A percentile compares a stretch with the other conserved stretches of the same genome.
phyloP scores from a whole-genome alignment of 2,888 invertebrate species.

The Pollenia griseotomentosa region DNA sequence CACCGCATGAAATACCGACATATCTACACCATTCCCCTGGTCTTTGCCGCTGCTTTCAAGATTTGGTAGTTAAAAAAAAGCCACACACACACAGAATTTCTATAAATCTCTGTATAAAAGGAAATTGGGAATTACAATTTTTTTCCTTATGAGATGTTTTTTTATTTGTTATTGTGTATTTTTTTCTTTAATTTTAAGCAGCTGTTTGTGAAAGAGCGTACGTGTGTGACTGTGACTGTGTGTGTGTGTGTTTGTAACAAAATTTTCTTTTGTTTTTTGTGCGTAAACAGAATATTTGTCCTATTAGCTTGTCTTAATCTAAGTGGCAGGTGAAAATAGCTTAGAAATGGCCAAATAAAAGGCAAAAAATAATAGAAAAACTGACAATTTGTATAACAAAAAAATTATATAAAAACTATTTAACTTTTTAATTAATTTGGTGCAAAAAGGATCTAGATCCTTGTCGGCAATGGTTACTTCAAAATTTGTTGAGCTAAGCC shows the following conservation, averaged over 20 bases:
- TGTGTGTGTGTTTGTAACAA: conserved; percentile 8
- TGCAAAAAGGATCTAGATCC: too few species aligned
- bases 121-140: conserved; percentile 21
- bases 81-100: conserved; percentile 17
- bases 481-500: too few species aligned
- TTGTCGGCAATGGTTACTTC: too few species aligned
- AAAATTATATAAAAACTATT: too few species aligned
- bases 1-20: conserved; percentile 22
- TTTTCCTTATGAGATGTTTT: neutral
- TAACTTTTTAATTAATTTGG: too few species aligned
- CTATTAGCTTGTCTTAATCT: conserved; percentile 8
- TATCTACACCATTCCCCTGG: neutral
- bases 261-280: conserved; percentile 25
- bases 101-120: conserved; percentile 18
- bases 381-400: neutral
- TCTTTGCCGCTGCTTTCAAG: neutral
- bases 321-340: neutral
- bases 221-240: conserved; percentile 1
- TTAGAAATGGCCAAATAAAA: neutral
- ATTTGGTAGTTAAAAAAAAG: neutral
- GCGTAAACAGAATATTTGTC: conserved; percentile 3
- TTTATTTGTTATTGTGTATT: neutral
- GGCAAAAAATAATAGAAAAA: too few species aligned
- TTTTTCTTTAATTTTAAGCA: too few species aligned
- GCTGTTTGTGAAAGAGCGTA: neutral